Evolutionary conservation across 2,797 vertebrate genomes (phyloP).

Genomic region (Erpetoichthys calabaricus): DNA sequence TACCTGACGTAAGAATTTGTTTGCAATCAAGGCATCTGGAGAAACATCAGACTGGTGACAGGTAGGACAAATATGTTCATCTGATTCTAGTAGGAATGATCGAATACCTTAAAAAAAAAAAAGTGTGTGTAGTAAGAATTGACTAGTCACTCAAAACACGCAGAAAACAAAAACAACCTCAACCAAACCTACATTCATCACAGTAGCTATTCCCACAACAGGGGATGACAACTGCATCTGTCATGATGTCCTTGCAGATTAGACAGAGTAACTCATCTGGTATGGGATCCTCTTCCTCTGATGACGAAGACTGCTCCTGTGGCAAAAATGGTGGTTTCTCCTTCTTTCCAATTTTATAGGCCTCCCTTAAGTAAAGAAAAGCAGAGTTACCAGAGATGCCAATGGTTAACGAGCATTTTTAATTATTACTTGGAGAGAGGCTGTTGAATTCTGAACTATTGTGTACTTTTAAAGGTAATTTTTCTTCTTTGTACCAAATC

Average conservation of each 20-base stretch:
- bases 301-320: constrained; percentile 56
- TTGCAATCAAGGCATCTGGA: constrained; percentile 83
- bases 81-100: constrained; percentile 76
- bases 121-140: background rate
- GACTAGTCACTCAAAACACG: background rate
- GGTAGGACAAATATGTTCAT: constrained; percentile 81
- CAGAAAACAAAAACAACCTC: background rate
- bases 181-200: constrained; percentile 80
- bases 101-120: constrained; percentile 64
- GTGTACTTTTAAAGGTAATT: too few species aligned
- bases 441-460: too few species aligned
- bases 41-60: constrained; percentile 81
- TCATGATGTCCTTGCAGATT: constrained; percentile 86
- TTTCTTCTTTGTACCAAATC: too few species aligned
- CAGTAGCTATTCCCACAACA: constrained; percentile 97
- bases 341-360: constrained; percentile 92
- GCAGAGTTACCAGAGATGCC: too few species aligned
- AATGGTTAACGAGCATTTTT: too few species aligned
- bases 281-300: constrained; percentile 66
- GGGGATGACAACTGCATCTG: constrained; percentile 85
- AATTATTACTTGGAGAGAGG: too few species aligned
- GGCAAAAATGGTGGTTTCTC: constrained; percentile 80
- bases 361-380: constrained; percentile 47
- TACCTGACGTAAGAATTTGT: constrained; percentile 94
- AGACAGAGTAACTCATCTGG: constrained; percentile 83